Evolutionary conservation across 2,888 invertebrate species (phyloP).

Genomic region (Caenorhabditis auriculariae): DNA sequence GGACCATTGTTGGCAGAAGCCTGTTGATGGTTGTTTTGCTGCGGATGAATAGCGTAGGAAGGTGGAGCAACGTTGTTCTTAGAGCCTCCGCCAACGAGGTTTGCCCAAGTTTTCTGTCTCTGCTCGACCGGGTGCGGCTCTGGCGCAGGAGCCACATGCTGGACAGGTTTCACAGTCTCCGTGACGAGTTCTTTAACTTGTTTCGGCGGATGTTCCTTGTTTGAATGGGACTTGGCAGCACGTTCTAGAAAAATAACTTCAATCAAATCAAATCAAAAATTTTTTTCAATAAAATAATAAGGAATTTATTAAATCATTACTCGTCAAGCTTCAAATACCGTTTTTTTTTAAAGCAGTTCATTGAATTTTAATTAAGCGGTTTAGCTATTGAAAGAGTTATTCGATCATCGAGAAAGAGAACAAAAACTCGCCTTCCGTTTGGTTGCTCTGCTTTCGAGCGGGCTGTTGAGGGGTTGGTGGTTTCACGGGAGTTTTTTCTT

Average conservation of each 20-base stretch:
- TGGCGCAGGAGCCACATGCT: conserved; percentile 4
- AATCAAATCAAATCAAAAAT: too few species aligned
- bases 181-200: conserved; percentile 6
- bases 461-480: too few species aligned
- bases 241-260: conserved; percentile 7
- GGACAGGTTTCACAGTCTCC: conserved; percentile 11
- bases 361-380: too few species aligned
- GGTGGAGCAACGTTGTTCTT: conserved; percentile 9
- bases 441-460: background rate
- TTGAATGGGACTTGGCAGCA: background rate
- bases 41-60: conserved; percentile 2
- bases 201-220: conserved; percentile 1
- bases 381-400: background rate
- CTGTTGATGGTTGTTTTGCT: conserved; percentile 9
- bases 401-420: background rate
- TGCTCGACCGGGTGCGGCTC: conserved; percentile 9
- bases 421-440: background rate
- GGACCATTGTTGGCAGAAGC: conserved; percentile 2
- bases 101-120: conserved; percentile 36
- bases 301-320: too few species aligned
- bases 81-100: conserved; percentile 27
- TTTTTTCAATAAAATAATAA: too few species aligned
- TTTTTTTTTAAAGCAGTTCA: too few species aligned
- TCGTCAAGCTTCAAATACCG: too few species aligned
- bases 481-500: too few species aligned